Conservation (phyloP, 2,888 invertebrate species). For the Papilio protenor region DNA sequence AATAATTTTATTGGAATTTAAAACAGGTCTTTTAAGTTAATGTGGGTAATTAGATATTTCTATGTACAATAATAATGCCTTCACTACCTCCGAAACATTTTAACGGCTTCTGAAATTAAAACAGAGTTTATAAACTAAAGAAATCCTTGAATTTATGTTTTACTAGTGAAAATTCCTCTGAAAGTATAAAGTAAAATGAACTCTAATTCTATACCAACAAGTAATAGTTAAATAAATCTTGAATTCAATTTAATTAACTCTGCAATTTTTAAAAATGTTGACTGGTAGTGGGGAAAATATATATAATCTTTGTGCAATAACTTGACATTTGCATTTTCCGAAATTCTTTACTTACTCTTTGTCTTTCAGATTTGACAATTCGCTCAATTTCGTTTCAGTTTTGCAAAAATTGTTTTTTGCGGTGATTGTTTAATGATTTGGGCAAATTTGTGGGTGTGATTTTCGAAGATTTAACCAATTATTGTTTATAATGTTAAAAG, state of each 20-base stretch:
- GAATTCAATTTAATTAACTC: neutral
- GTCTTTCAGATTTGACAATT: constrained; percentile 3
- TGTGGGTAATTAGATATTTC: constrained; percentile 1
- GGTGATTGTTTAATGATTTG: constrained; percentile 1
- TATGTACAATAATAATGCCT: neutral
- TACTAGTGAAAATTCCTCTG: neutral
- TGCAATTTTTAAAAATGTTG: neutral
- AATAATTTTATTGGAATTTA: neutral
- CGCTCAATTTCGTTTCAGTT: neutral
- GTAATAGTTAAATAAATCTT: neutral
- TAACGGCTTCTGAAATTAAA: neutral
- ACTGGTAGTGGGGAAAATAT: neutral
- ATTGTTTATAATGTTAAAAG: constrained; percentile 34
- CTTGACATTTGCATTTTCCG: neutral
- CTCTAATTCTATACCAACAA: neutral
- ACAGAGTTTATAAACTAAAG: neutral
- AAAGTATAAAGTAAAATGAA: neutral
- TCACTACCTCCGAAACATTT: neutral
- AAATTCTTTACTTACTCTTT: neutral
- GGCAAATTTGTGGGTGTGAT: constrained; percentile 18
- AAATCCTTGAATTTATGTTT: neutral
- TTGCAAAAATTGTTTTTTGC: constrained; percentile 30
- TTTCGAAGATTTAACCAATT: neutral
- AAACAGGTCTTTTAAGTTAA: neutral
- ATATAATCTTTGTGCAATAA: neutral